Conservation (phyloP, 2,888 invertebrate genomes). For the Pandemis corylana region DNA sequence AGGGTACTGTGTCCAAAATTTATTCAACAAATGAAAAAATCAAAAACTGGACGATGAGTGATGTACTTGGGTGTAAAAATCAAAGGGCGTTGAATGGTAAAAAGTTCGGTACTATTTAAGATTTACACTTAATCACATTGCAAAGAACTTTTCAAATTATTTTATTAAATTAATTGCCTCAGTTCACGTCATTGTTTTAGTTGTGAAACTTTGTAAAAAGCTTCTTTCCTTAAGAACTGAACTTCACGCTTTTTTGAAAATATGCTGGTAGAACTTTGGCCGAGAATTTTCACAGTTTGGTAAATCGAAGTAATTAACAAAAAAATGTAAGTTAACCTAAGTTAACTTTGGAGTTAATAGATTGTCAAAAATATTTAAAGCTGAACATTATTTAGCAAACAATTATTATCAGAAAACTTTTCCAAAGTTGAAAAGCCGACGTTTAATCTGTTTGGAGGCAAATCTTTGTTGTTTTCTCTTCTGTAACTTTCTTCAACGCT, state of each 20-base stretch:
- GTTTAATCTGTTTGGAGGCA: constrained; percentile 9
- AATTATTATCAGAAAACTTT: constrained; percentile 30
- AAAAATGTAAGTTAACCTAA: neutral
- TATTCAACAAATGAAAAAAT: neutral
- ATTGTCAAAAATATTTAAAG: neutral
- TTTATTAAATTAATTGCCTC: neutral
- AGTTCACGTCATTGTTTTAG: constrained; percentile 2
- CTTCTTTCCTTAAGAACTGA: neutral
- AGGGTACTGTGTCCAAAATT: neutral
- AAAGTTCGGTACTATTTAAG: no score
- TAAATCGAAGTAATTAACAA: neutral
- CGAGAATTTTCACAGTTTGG: neutral
- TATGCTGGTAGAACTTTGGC: neutral
- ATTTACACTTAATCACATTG: neutral
- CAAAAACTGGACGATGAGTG: no score
- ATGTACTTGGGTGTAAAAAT: no score
- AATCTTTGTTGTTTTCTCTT: constrained; percentile 37
- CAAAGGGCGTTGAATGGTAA: no score
- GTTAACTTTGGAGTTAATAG: neutral
- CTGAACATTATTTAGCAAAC: constrained; percentile 18
- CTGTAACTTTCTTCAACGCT: constrained; percentile 42
- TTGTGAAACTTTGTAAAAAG: neutral
- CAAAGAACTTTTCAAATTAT: neutral
- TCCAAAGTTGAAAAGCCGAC: constrained; percentile 22
- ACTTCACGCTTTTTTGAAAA: neutral